Evolutionary conservation across 2,113 vertebrate genomes (phyloP).

Genomic region (Phylloscopus whistleri): DNA sequence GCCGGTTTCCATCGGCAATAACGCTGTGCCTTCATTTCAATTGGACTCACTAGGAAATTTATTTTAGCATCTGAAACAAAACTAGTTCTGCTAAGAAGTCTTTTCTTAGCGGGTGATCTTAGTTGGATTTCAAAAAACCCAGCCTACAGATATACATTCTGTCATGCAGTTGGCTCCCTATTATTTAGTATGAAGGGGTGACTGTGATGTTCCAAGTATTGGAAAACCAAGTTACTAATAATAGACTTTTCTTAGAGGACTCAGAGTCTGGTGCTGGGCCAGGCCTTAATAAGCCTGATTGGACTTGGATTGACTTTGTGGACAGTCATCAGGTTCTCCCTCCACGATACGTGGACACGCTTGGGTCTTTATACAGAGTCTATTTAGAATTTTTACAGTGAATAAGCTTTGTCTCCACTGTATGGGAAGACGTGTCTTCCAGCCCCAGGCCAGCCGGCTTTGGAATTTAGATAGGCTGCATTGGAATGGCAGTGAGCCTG

Average conservation of each 20-base stretch:
- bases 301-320: background rate
- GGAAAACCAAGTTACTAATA: background rate
- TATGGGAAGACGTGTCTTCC: background rate
- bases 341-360: background rate
- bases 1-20: background rate
- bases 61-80: background rate
- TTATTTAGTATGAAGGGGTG: background rate
- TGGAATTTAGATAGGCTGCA: accelerated
- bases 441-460: background rate
- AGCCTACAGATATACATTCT: background rate
- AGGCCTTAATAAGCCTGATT: background rate
- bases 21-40: background rate
- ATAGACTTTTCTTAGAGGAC: background rate
- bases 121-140: background rate
- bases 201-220: background rate
- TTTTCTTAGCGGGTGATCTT: background rate
- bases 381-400: background rate
- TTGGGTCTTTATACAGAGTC: background rate
- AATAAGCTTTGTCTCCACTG: background rate
- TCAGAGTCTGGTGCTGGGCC: background rate
- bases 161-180: background rate
- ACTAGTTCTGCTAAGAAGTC: background rate
- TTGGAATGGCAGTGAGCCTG: background rate
- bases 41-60: background rate
- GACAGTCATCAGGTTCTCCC: background rate